Percentiles rank a stretch among this genome's conserved stretches.
phyloP scores from a whole-genome alignment of 2,113 vertebrate genomes.

The Elephantulus edwardii region DNA sequence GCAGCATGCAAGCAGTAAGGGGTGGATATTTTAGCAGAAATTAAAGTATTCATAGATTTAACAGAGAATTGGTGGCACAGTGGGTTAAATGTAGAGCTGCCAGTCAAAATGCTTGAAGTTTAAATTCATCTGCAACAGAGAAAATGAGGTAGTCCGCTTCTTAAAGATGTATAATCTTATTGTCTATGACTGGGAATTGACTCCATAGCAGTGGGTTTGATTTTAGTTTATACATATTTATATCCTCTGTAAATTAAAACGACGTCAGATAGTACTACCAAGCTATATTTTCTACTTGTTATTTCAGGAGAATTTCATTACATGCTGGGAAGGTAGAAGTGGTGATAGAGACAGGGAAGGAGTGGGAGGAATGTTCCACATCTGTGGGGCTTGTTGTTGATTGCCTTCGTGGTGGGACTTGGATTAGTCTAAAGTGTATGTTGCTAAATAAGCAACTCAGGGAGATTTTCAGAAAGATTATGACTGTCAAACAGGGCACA shows the following conservation, averaged over 20 bases:
- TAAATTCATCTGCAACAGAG: too few species aligned
- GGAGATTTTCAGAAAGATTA: conserved; percentile 67
- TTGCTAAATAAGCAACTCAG: conserved; percentile 43
- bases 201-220: too few species aligned
- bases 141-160: too few species aligned
- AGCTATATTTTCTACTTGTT: background rate
- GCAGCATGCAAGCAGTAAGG: background rate
- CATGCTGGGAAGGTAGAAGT: background rate
- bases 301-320: background rate
- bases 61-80: background rate
- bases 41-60: background rate
- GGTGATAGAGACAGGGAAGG: background rate
- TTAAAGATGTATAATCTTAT: too few species aligned
- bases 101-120: too few species aligned
- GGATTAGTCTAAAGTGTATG: conserved; percentile 66
- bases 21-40: conserved; percentile 18
- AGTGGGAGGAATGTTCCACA: too few species aligned
- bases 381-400: too few species aligned
- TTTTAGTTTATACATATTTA: background rate
- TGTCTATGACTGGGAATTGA: too few species aligned
- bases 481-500: conserved; percentile 60
- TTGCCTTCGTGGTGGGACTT: too few species aligned
- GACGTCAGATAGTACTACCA: background rate
- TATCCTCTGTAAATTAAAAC: background rate
- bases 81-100: too few species aligned